Evolutionary conservation across 2,797 vertebrate species (phyloP).

Genomic region (Sparus aurata): DNA sequence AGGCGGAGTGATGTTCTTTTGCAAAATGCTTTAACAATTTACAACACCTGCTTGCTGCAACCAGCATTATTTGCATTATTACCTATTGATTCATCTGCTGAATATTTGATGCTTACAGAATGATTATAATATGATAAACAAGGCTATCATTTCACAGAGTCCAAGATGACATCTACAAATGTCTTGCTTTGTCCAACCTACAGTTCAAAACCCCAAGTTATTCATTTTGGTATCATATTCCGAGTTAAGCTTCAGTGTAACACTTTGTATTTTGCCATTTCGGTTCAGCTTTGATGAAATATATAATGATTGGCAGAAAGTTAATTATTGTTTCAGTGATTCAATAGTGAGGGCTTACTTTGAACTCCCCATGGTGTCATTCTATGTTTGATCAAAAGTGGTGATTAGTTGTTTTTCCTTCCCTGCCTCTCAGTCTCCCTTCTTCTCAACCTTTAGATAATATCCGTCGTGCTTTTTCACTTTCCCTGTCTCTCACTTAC

Average conservation of each 20-base stretch:
- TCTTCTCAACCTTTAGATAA: constrained; percentile 48
- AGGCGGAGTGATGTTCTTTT: no score
- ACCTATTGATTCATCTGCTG: background rate
- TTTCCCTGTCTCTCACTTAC: constrained; percentile 40
- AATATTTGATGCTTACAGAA: background rate
- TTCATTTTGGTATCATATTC: background rate
- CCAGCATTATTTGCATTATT: background rate
- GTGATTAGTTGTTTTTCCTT: constrained; percentile 37
- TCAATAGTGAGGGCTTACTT: background rate
- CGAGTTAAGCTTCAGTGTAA: background rate
- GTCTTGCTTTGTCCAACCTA: background rate
- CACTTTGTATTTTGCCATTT: background rate
- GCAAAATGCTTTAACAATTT: background rate
- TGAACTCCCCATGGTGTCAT: constrained; percentile 27
- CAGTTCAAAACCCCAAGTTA: background rate
- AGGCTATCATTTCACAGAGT: background rate
- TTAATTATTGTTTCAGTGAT: background rate
- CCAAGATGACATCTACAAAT: background rate
- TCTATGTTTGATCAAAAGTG: constrained; percentile 39
- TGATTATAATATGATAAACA: background rate
- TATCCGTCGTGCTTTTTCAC: constrained; percentile 50
- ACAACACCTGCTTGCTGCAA: background rate
- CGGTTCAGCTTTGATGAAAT: background rate
- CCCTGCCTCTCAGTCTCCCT: constrained; percentile 8
- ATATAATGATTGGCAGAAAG: background rate